Evolutionary conservation across 2,888 invertebrate species (phyloP), one percentile per base, ranked within the genome.

Genomic region (Blastobasis adustella): DNA sequence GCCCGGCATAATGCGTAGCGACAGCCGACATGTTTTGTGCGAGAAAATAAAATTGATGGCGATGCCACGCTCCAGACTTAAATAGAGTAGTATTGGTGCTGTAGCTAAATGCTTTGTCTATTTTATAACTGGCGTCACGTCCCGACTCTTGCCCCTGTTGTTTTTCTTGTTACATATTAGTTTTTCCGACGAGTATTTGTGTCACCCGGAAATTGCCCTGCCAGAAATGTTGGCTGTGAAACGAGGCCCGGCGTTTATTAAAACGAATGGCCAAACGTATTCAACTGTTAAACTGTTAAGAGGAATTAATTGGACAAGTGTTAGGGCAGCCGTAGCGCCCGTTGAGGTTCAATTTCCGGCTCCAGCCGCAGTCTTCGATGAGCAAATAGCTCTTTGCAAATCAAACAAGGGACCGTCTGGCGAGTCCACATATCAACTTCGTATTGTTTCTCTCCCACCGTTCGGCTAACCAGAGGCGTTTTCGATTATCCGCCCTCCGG

Each of bases 31-130:
- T 85, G 86, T 85, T 86, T 84, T 86, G 85, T 82, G 82, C 84
- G 84, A 86, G 86, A 87, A 88, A 87, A 87, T 85, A 87, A 88
- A 86, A 88, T 84, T 82, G 81, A 86, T 85, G 87, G 82, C 80
- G 75, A 79, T 72, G 73, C 68, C 76, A 73, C 71, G 77, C 75
- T 79, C 73, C 75, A 72, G 79, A 84, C 84, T 79, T 81, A 88
- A 87, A 87, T 88, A 88, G 82, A 81, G 65, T 79, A 71, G 73
- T 74, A 75, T 79, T 77, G 76, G 79, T 82, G 84, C 73, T 78
- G 73, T 69, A 76, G 73, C 82, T 85, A 82, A 85, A 87, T 73
- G 81, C 80, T 79, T 83, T 83, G 85, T 87, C 84, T 85, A 84
- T 85, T 86, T 83, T 82, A 82, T 80, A 79, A 79, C 77, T 65